Evolutionary conservation across 2,797 vertebrate species (phyloP).

Genomic region (Pagetopsis macropterus): DNA sequence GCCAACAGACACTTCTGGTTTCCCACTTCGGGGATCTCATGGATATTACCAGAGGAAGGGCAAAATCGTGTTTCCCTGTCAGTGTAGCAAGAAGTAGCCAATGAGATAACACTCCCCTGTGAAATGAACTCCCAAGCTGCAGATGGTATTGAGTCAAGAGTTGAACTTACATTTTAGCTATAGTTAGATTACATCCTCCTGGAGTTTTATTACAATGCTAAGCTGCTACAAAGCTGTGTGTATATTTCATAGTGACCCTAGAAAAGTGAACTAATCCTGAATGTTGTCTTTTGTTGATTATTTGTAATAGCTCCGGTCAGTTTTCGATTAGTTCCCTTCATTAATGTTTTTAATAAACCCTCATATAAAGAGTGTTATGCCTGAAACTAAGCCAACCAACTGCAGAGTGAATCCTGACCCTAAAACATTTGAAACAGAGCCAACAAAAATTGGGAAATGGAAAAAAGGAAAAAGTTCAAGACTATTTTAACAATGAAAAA

Average conservation of each 20-base stretch:
- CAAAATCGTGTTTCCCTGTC: constrained; percentile 53
- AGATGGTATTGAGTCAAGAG: constrained; percentile 23
- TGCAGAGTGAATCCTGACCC: too few relatives aligned
- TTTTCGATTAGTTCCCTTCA: too few relatives aligned
- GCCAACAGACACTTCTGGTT: constrained; percentile 39
- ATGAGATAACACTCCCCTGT: constrained; percentile 58
- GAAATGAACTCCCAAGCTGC: constrained; percentile 47
- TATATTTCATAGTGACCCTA: background rate
- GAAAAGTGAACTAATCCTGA: background rate
- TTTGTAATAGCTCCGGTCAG: too few relatives aligned
- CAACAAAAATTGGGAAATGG: too few relatives aligned
- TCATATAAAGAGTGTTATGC: too few relatives aligned
- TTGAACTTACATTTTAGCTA: constrained; percentile 8
- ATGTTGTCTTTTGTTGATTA: background rate
- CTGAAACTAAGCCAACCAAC: too few relatives aligned
- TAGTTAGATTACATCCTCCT: constrained; percentile 20
- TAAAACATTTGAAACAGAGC: too few relatives aligned
- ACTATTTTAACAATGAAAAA: too few relatives aligned
- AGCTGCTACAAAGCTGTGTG: background rate
- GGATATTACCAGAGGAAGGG: constrained; percentile 64
- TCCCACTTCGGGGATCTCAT: constrained; percentile 45
- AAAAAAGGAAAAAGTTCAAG: too few relatives aligned
- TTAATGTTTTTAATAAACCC: too few relatives aligned
- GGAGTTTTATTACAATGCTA: background rate
- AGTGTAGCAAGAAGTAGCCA: constrained; percentile 52